phyloP scores from a whole-genome alignment of 2,888 invertebrate genomes.

The Ennomos quercinarius region DNA sequence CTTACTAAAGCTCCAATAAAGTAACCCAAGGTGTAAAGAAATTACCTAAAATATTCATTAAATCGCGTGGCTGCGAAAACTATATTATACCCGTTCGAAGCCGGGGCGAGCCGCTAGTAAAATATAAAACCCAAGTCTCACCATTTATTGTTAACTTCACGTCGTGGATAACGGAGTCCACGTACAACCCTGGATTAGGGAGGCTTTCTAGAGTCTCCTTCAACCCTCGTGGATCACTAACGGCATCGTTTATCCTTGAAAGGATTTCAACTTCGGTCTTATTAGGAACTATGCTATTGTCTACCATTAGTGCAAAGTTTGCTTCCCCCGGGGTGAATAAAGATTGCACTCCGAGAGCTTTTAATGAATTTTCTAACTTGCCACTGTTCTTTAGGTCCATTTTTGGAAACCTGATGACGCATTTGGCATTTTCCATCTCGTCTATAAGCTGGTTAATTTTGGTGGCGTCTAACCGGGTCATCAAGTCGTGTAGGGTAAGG shows the following conservation, averaged over 20 bases:
- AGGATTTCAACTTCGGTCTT: slow-evolving; percentile 58
- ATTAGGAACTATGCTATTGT: slow-evolving; percentile 48
- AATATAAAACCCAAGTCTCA: slow-evolving; percentile 41
- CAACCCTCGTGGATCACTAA: slow-evolving; percentile 41
- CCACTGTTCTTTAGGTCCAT: slow-evolving; percentile 88
- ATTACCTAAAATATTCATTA: too few relatives aligned
- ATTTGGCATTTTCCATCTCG: slow-evolving; percentile 71
- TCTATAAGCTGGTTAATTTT: slow-evolving; percentile 80
- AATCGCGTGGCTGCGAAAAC: too few relatives aligned
- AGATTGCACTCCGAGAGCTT: slow-evolving; percentile 85
- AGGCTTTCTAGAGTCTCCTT: slow-evolving; percentile 57
- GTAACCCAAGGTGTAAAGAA: too few relatives aligned
- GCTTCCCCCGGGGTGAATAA: slow-evolving; percentile 87
- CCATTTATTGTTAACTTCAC: slow-evolving; percentile 87
- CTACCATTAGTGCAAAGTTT: slow-evolving; percentile 88
- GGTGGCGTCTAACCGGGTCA: slow-evolving; percentile 74
- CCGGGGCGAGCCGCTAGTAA: too few relatives aligned
- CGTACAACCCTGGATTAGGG: slow-evolving; percentile 86
- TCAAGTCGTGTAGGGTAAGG: slow-evolving; percentile 73
- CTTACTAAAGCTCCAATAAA: too few relatives aligned
- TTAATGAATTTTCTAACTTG: slow-evolving; percentile 83
- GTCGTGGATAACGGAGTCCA: slow-evolving; percentile 87
- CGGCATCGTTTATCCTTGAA: slow-evolving; percentile 49
- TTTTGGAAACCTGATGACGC: slow-evolving; percentile 88
- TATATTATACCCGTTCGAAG: too few relatives aligned